Evolutionary conservation across 2,797 vertebrate genomes (phyloP).

Genomic region (Dromococcyx pavoninus): DNA sequence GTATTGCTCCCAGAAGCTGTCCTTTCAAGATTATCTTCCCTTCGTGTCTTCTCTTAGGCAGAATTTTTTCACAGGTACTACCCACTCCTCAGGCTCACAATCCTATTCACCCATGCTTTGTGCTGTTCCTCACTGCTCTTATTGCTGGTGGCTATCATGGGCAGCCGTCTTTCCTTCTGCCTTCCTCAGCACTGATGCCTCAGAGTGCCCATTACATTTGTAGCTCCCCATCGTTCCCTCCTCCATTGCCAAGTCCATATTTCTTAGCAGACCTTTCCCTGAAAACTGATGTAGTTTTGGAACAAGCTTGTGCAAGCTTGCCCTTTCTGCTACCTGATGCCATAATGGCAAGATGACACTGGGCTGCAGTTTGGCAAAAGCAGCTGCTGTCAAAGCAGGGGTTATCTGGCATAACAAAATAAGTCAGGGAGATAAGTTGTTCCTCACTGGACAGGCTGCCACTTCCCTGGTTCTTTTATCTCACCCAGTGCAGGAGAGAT

Average conservation of each 20-base stretch:
- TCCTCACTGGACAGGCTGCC: background rate
- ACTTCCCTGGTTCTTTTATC: background rate
- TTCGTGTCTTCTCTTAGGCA: background rate
- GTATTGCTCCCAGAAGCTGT: background rate
- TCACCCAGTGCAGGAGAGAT: rapidly evolving
- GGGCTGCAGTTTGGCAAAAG: background rate
- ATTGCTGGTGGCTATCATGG: background rate
- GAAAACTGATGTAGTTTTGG: background rate
- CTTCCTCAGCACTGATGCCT: background rate
- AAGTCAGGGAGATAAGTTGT: background rate
- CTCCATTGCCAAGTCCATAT: background rate
- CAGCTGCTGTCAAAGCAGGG: background rate
- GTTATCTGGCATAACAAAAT: background rate
- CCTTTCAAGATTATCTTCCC: background rate
- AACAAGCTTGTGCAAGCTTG: background rate
- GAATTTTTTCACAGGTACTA: background rate
- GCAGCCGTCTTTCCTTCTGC: background rate
- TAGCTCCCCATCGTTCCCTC: background rate
- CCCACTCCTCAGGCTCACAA: background rate
- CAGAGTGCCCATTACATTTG: background rate
- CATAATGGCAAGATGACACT: background rate
- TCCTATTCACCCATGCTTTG: background rate
- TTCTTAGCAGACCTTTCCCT: background rate
- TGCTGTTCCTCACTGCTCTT: background rate
- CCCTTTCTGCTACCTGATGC: background rate